Base-by-base conservation (phyloP, 1,140 invertebrate species). In the Gryllus bimaculatus region DNA sequence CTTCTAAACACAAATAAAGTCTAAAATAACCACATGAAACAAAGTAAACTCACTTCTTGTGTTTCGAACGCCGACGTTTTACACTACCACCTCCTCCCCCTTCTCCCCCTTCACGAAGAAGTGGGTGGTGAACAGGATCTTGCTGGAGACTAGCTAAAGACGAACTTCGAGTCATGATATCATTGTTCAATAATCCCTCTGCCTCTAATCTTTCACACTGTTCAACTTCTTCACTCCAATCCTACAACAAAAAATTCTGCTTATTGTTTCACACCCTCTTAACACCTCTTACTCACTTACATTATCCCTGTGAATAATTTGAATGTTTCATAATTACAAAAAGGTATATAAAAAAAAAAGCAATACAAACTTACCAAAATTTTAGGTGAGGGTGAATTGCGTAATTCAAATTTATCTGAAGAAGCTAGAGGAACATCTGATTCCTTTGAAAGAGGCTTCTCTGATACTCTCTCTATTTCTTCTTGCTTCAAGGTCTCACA, bases 121-220 rank as follows among this genome's bases (percentile, higher is more conserved):
- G 82, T 39, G 48, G 84, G 83, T 76, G 83, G 76, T 77, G 20
- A 83, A 80, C 83, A 86, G 78, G 82, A 82, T 84, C 86, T 80
- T 89, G 88, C 21, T 86, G 84, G 78, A 89, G 85, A 84, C 89
- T 90, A 47, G 86, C 82, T 26, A 89, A 84, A 13, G 89, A 90
- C 0, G 89, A 89, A 80, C 88, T 89, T 78, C 88, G 88, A 81
- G 88, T 89, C 54, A 87, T 74, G 13, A 73, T 66, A 48, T 75
- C 77, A 66, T 18, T 66, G 48, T 48, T 78, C 73, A 80, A 49
- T 21, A 49, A 82, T 79, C 84, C 84, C 83, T 89, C 88, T 48
- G 85, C 85, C 82, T 88, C 86, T 48, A 87, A 80, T 47, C 79
- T 73, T 39, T 82, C 82, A 78, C 79, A 81, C 73, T 79, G 76